phyloP scores from a whole-genome alignment of 2,888 invertebrate genomes.

The Crioceris asparagi region DNA sequence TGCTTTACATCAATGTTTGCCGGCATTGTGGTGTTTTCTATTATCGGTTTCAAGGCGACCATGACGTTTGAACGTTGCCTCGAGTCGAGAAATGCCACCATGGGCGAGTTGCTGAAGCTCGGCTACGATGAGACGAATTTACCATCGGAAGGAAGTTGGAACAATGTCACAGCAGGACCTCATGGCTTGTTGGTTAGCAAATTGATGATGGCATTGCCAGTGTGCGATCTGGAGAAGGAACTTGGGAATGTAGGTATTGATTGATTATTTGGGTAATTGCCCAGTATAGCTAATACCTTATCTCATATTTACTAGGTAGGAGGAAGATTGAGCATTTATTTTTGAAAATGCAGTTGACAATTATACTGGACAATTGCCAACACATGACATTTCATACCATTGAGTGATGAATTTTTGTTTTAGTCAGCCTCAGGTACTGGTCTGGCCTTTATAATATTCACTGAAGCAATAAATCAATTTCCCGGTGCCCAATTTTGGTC shows the following conservation, averaged over 20 bases:
- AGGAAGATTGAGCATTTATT: no score
- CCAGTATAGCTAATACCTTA: no score
- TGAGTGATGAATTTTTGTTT: constrained; percentile 25
- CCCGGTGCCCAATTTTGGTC: constrained; percentile 96
- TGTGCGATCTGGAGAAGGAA: constrained; percentile 76
- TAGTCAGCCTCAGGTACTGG: constrained; percentile 96
- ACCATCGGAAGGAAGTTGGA: constrained; percentile 46
- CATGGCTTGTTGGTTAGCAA: constrained; percentile 49
- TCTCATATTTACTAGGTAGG: no score
- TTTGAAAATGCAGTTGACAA: no score
- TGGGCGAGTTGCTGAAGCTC: constrained; percentile 47
- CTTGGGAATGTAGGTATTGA: constrained; percentile 82
- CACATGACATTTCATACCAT: no score
- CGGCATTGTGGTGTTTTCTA: constrained; percentile 90
- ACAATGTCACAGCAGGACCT: constrained; percentile 42
- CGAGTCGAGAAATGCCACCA: constrained; percentile 49
- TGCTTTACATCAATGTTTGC: constrained; percentile 95
- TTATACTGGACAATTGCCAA: no score
- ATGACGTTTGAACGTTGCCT: constrained; percentile 72
- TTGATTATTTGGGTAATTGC: no score
- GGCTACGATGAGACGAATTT: constrained; percentile 36
- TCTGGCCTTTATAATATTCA: constrained; percentile 93
- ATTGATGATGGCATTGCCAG: constrained; percentile 56
- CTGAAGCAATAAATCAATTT: constrained; percentile 96
- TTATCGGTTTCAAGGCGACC: constrained; percentile 87